Evolutionary conservation across 2,113 vertebrate genomes (phyloP).

Genomic region (Amblyornis subalaris): DNA sequence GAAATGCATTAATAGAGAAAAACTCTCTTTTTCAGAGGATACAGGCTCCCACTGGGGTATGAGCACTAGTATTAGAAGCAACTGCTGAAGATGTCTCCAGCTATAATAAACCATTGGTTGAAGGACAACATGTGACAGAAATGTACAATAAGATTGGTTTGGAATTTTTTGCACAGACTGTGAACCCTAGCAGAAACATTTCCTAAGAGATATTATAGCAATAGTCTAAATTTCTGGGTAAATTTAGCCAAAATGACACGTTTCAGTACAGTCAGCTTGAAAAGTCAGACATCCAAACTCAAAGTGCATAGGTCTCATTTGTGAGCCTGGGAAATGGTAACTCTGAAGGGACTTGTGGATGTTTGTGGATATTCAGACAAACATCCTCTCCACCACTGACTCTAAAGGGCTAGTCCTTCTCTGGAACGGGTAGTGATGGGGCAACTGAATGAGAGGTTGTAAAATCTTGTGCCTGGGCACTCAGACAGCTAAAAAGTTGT

Average conservation of each 20-base stretch:
- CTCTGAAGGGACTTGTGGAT: neutral
- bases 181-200: neutral
- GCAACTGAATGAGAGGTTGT: constrained; percentile 11
- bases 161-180: neutral
- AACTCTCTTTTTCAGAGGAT: neutral
- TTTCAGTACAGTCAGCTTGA: neutral
- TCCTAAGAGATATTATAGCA: neutral
- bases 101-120: neutral
- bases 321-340: neutral
- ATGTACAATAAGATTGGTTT: neutral
- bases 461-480: neutral
- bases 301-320: neutral
- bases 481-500: neutral
- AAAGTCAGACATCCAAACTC: neutral
- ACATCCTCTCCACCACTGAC: neutral
- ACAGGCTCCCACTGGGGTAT: neutral
- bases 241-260: neutral
- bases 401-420: neutral
- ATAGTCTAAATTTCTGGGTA: neutral
- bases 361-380: neutral
- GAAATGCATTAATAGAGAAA: neutral
- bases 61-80: neutral
- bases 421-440: neutral
- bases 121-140: neutral
- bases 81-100: neutral